Conservation (phyloP, 2,113 vertebrate species). For the Solenodon paradoxus region DNA sequence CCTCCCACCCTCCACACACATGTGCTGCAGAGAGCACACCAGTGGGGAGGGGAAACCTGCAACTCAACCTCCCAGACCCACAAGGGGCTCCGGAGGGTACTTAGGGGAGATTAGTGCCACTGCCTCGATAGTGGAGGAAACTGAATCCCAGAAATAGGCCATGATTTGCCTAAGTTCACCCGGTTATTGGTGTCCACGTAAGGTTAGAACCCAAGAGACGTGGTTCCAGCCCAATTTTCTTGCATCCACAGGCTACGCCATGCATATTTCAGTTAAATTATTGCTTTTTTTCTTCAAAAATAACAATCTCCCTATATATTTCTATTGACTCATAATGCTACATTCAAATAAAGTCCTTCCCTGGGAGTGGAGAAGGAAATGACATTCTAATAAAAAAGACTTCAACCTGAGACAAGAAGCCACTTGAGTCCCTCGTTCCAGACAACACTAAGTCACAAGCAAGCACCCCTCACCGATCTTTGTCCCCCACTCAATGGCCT, state of each 20-base stretch:
- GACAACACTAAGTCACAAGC: background rate
- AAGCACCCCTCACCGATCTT: background rate
- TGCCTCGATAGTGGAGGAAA: background rate
- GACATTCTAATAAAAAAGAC: background rate
- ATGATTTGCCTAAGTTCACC: background rate
- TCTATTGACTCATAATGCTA: background rate
- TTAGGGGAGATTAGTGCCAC: background rate
- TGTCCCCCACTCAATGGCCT: background rate
- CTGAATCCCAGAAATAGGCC: background rate
- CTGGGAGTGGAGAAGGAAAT: conserved; percentile 30
- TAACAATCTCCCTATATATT: background rate
- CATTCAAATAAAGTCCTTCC: conserved; percentile 35
- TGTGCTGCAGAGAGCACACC: background rate
- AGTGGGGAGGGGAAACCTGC: background rate
- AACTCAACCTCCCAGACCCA: background rate
- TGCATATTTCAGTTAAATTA: conserved; percentile 2
- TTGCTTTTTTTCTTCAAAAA: conserved; percentile 38
- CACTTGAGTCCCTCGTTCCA: background rate
- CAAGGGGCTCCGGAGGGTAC: background rate
- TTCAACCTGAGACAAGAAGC: conserved; percentile 36
- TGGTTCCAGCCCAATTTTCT: background rate
- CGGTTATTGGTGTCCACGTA: background rate
- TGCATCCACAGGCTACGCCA: no score
- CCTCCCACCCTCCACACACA: fast-evolving
- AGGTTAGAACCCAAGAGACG: background rate